Base-by-base conservation (phyloP, 2,797 vertebrate genomes). In the Sciurus vulgaris region DNA sequence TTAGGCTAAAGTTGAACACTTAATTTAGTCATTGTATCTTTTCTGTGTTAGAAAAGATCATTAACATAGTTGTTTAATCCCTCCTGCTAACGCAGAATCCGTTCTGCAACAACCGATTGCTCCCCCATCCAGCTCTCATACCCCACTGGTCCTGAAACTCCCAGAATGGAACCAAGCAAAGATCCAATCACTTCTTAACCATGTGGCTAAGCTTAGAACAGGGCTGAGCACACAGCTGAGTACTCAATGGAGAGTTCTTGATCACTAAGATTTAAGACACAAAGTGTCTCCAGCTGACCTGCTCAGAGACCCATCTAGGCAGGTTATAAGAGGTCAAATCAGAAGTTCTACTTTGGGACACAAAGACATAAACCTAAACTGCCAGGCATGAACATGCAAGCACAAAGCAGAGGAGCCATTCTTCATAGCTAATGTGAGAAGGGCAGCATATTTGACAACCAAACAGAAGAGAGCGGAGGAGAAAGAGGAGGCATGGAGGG, bases 1-100 rank as follows among this genome's bases (percentile, higher is more conserved):
- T 81, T 26, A 76, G 63, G 73, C 78, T 79, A 79, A 76, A 47
- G 56, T 26, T 41, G 86, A 85, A 47, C 61, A 41, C 18, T 92
- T 96, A 38, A 96, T 70, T 95, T 70, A 49, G 33, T 90, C 77
- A 65, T n/a, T 49, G 38, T 3, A 67, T 41, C 67, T 84, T 69
- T 49, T 56, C 69, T 28, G 72, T 65, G 44, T 73, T 86, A 63
- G 73, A 81, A 73, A 91, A 89, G 70, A 86, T 70, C 33, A 72
- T 20, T 65, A 33, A 79, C 69, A 70, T 7, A 70, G 82, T 14
- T 63, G 41, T 65, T 86, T 73, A 54, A 88, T 51, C 81, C 83
- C 86, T 70, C 38, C 82, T 54, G 56, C 74, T 77, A 69, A 89
- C 30, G 59, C n/a, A 20, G 63, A 73, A 47, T 78, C 78, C 9